phyloP scores from a whole-genome alignment of 2,888 invertebrate species.

The Synergus laeviventris region DNA sequence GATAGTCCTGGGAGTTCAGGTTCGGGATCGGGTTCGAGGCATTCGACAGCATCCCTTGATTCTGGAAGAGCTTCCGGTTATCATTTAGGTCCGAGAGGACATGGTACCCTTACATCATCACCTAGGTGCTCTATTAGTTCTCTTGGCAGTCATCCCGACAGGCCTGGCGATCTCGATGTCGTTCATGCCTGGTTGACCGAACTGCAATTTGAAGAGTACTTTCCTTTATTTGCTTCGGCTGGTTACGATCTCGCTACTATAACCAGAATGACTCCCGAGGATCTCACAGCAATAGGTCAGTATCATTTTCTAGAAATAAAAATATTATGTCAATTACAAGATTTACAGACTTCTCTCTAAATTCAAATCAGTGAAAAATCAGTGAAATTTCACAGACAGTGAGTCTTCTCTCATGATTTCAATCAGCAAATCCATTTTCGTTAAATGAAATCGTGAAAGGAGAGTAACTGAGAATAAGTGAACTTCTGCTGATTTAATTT shows the following conservation, averaged over 20 bases:
- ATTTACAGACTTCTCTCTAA: too few species aligned
- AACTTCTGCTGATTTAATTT: too few species aligned
- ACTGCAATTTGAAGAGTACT: constrained; percentile 96
- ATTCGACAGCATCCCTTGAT: constrained; percentile 93
- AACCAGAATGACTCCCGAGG: constrained; percentile 99
- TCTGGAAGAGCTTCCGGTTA: constrained; percentile 94
- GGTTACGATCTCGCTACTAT: constrained; percentile 99
- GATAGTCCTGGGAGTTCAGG: constrained; percentile 95
- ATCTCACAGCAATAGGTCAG: constrained; percentile 87
- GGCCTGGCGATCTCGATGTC: constrained; percentile 88
- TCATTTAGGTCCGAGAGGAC: constrained; percentile 78
- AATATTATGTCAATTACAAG: neutral
- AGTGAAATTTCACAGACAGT: too few species aligned
- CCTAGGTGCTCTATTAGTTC: constrained; percentile 85
- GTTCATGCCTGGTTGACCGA: constrained; percentile 96
- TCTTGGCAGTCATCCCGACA: constrained; percentile 73
- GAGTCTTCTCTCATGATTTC: too few species aligned
- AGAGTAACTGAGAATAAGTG: too few species aligned
- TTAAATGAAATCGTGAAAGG: too few species aligned
- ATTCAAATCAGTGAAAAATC: too few species aligned
- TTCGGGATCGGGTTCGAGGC: constrained; percentile 91
- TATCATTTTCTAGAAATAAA: neutral
- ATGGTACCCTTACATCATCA: constrained; percentile 79
- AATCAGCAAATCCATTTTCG: too few species aligned
- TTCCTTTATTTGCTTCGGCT: constrained; percentile 93